Base-by-base conservation (phyloP, 2,113 vertebrate genomes). In the pig (Sus scrofa) region DNA sequence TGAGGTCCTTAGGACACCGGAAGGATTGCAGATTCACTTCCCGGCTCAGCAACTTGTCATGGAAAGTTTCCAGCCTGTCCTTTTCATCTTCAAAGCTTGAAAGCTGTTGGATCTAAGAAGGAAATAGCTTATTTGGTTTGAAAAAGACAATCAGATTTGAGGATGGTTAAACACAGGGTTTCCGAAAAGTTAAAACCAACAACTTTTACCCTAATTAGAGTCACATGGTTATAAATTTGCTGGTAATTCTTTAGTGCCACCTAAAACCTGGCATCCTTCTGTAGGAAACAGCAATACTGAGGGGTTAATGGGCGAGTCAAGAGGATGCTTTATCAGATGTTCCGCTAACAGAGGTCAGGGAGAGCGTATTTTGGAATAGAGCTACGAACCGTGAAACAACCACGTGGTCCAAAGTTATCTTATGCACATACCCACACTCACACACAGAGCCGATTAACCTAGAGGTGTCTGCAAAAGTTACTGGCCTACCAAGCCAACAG, bases 11-110 rank as follows among this genome's bases (percentile, higher is more conserved):
- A 34, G 88, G 81, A 89, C 37, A 27, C 1, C 0, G 6, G 50
- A 15, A 39, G 92, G 83, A n/a, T 54, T 91, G 75, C 78, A 86
- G 52, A 94, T 22, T 65, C n/a, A 44, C 86, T 95, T 95, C 93
- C 86, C 60, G 67, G 75, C 86, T 85, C 86, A 11, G 65, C n/a
- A 63, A 63, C 71, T 6, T 92, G 96, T 97, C 96, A 91, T 92
- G 95, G 98, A 97, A 98, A 98, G 93, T 96, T 95, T 22, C 18
- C 86, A 96, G 91, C 32, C 32, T 22, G 8, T 86, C 32, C 95
- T 98, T 97, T 98, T 98, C 67, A 98, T 98, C 98, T 97, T 97
- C 98, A 98, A 98, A 98, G 97, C 95, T 62, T 44, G 34, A 87
- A 62, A 90, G 85, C 86, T 87, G 91, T 98, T 89, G 91, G 94